phyloP scores from a whole-genome alignment of 2,888 invertebrate species.

The Perizoma affinitatum region DNA sequence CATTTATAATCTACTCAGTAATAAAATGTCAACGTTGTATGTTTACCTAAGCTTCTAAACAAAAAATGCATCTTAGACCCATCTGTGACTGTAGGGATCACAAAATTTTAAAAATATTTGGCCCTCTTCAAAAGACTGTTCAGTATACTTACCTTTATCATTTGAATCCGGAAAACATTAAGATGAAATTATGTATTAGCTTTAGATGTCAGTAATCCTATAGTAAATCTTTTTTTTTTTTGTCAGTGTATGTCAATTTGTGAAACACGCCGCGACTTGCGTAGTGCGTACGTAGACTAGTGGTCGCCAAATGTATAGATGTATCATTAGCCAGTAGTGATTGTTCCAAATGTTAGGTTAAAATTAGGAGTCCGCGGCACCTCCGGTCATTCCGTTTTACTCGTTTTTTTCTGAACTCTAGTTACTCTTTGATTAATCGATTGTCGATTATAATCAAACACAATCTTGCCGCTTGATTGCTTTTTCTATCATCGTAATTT shows the following conservation, averaged over 20 bases:
- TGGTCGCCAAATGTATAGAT: slow-evolving; percentile 82
- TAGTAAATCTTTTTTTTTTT: slow-evolving; percentile 61
- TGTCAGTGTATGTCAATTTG: slow-evolving; percentile 69
- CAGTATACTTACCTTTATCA: slow-evolving; percentile 86
- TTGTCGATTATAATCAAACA: slow-evolving; percentile 15
- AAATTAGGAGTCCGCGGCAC: slow-evolving; percentile 67
- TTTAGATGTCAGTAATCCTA: slow-evolving; percentile 61
- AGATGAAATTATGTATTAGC: slow-evolving; percentile 65
- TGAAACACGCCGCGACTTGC: slow-evolving; percentile 62
- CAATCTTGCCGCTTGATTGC: slow-evolving; percentile 24
- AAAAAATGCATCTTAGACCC: slow-evolving; percentile 64
- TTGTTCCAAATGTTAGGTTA: slow-evolving; percentile 83
- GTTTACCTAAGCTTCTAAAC: slow-evolving; percentile 63
- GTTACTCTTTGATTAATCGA: slow-evolving; percentile 19
- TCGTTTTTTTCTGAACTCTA: slow-evolving; percentile 14
- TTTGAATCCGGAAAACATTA: slow-evolving; percentile 70
- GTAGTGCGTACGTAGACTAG: slow-evolving; percentile 74
- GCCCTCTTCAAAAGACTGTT: slow-evolving; percentile 88
- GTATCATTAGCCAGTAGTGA: slow-evolving; percentile 81
- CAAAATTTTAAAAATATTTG: slow-evolving; percentile 83
- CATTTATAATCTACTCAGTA: slow-evolving; percentile 51
- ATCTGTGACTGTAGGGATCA: slow-evolving; percentile 76
- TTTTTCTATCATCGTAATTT: slow-evolving; percentile 13
- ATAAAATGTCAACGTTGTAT: slow-evolving; percentile 55
- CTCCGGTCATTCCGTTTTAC: slow-evolving; percentile 46